A percentile compares a stretch with the other conserved stretches of the same genome.
Evolutionary conservation across 2,113 vertebrate species (phyloP).

Genomic region (Daphoenositta chrysoptera): DNA sequence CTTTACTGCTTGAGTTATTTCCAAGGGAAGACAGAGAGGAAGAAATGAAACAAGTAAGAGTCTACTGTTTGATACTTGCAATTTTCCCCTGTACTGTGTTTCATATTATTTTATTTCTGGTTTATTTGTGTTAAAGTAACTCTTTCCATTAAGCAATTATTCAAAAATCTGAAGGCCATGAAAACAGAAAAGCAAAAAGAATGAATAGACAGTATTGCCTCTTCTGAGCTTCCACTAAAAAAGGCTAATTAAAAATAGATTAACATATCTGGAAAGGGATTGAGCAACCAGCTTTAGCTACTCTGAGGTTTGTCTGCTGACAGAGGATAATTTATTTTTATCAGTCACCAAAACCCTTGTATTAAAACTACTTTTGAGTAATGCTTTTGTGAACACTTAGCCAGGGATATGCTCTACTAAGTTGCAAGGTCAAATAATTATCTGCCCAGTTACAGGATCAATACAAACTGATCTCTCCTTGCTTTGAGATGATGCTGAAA

Average conservation of each 20-base stretch:
- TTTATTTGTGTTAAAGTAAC: background rate
- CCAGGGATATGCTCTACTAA: background rate
- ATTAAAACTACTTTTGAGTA: background rate
- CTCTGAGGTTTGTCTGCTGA: background rate
- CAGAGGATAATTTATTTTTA: background rate
- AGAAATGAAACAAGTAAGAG: constrained; percentile 80
- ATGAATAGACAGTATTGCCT: background rate
- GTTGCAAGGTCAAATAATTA: background rate
- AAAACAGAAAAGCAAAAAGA: background rate
- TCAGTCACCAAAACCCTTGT: background rate
- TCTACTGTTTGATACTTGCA: background rate
- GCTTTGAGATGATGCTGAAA: background rate
- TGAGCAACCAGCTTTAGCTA: background rate
- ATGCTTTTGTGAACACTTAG: background rate
- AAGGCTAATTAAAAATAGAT: background rate
- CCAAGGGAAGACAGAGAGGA: constrained; percentile 54
- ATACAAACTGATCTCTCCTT: background rate
- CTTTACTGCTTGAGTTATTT: constrained; percentile 68
- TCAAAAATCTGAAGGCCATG: background rate
- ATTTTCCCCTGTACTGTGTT: background rate
- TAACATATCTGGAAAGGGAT: background rate
- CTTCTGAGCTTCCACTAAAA: background rate
- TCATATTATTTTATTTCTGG: background rate
- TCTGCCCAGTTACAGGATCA: background rate
- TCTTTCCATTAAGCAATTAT: background rate